These are phyloP conservation scores for Pluvianellus socialis DNA, from an alignment of 2,113 vertebrate genomes.

Conservation along the genomic window DNA sequence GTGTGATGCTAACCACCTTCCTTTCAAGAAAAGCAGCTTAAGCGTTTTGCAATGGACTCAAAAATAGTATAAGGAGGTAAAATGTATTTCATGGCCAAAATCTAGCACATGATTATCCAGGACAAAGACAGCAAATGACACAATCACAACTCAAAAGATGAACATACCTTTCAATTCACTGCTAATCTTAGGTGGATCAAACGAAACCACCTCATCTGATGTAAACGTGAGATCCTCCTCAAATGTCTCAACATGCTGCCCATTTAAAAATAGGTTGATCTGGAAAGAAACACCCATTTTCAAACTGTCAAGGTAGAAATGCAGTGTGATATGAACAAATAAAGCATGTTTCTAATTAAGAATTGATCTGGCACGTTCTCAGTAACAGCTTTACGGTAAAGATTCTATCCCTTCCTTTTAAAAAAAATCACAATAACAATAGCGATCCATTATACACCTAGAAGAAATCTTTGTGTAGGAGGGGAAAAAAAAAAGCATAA, in stretches of 20 bases:
- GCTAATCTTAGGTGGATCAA: slow-evolving; percentile 3
- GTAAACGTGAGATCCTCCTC: slow-evolving; percentile 64
- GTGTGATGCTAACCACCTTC: not conserved
- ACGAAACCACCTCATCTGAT: slow-evolving; percentile 38
- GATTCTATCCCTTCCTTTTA: not conserved
- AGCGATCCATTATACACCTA: not conserved
- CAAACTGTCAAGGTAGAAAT: not conserved
- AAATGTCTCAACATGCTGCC: slow-evolving; percentile 75
- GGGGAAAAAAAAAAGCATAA: not conserved
- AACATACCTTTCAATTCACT: slow-evolving; percentile 70
- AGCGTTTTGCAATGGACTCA: not conserved
- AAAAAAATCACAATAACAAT: not conserved
- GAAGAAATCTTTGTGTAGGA: not conserved
- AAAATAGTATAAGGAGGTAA: not conserved
- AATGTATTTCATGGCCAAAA: not conserved
- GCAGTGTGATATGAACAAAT: not conserved
- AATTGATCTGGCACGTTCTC: not conserved
- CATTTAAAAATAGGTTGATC: slow-evolving; percentile 77
- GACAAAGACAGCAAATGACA: not conserved
- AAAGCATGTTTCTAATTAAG: not conserved
- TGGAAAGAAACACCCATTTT: slow-evolving; percentile 34
- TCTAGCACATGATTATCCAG: not conserved
- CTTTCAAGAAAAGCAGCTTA: not conserved
- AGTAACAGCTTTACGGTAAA: not conserved
- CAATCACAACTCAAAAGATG: not conserved